phyloP scores from a whole-genome alignment of 2,888 invertebrate species.

The Pemphredon lugubris region DNA sequence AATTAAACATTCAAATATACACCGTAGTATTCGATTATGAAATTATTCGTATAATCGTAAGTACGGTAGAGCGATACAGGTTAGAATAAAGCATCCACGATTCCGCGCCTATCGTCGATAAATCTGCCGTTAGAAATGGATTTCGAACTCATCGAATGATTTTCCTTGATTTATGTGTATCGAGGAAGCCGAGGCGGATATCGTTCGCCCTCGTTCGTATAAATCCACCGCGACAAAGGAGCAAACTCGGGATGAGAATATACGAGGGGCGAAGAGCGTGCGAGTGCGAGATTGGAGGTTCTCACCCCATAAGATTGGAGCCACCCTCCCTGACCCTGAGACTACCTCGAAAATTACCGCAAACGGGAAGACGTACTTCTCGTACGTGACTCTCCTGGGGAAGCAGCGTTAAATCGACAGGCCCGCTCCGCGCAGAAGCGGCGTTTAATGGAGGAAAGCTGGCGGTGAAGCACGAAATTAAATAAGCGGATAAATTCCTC shows the following conservation, averaged over 20 bases:
- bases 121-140: neutral
- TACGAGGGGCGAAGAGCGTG: constrained; percentile 17
- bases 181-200: neutral
- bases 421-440: neutral
- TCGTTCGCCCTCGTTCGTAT: neutral
- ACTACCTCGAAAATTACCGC: constrained; percentile 48
- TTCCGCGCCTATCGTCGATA: too few relatives aligned
- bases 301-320: constrained; percentile 17
- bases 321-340: constrained; percentile 28
- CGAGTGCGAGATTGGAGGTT: constrained; percentile 10
- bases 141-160: constrained; percentile 7
- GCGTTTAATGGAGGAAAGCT: neutral
- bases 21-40: too few relatives aligned
- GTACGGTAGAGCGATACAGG: too few relatives aligned
- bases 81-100: neutral
- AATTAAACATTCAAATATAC: too few relatives aligned
- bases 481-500: neutral
- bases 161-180: constrained; percentile 11
- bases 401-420: neutral
- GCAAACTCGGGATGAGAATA: constrained; percentile 9
- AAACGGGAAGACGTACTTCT: constrained; percentile 24
- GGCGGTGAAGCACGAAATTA: neutral
- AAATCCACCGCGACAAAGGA: constrained; percentile 18
- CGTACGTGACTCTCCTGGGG: constrained; percentile 22
- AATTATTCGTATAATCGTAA: too few relatives aligned